phyloP scores from a whole-genome alignment of 2,113 vertebrate genomes.

The Passer montanus region DNA sequence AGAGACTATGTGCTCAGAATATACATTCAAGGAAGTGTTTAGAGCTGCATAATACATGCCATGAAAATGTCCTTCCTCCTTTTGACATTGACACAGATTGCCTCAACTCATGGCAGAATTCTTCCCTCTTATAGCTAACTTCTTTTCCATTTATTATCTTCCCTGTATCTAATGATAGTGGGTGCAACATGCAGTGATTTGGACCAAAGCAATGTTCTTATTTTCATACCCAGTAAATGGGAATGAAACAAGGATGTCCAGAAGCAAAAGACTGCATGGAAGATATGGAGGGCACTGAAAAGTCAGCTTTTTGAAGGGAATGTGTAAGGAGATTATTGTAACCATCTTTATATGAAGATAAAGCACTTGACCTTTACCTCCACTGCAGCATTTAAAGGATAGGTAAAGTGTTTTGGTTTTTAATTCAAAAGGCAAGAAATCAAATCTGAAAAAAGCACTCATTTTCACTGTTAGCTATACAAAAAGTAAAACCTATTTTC shows the following conservation, averaged over 20 bases:
- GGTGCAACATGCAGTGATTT: neutral
- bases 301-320: constrained; percentile 40
- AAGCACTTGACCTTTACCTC: constrained; percentile 58
- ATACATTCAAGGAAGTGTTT: constrained; percentile 21
- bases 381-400: neutral
- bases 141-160: neutral
- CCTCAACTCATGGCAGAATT: neutral
- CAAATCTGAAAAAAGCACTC: neutral
- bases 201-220: neutral
- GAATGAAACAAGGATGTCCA: constrained; percentile 21
- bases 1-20: constrained; percentile 27
- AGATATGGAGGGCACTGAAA: constrained; percentile 14
- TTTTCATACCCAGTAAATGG: neutral
- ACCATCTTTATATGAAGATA: constrained; percentile 50
- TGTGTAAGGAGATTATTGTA: constrained; percentile 42
- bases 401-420: constrained; percentile 25
- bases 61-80: constrained; percentile 23
- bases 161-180: neutral
- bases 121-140: neutral
- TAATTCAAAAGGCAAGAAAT: constrained; percentile 37
- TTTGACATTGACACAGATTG: constrained; percentile 35
- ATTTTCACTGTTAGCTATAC: neutral
- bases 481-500: neutral
- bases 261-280: constrained; percentile 15
- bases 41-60: constrained; percentile 33